These are phyloP conservation scores for Sphaeridia pumilis DNA, from an alignment of 2,888 invertebrate genomes.

Conservation along the genomic window DNA sequence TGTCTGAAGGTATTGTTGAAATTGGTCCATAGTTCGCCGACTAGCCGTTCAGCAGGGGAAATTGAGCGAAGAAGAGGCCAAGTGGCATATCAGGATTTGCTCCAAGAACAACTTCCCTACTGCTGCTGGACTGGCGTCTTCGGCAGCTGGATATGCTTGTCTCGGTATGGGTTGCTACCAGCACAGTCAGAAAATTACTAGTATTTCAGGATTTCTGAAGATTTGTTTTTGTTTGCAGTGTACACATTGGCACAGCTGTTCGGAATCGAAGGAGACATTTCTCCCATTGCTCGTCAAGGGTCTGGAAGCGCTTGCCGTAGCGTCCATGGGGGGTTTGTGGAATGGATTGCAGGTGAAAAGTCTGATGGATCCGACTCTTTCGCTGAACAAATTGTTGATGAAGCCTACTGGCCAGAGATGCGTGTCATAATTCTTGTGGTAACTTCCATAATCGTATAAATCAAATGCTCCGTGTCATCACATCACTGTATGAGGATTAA, in stretches of 20 bases:
- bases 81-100: conserved; percentile 53
- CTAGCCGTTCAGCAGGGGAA: conserved; percentile 42
- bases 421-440: conserved; percentile 79
- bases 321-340: conserved; percentile 85
- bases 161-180: conserved; percentile 52
- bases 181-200: background rate
- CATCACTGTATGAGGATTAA: background rate
- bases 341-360: conserved; percentile 65
- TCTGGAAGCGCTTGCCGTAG: conserved; percentile 97
- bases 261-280: conserved; percentile 59
- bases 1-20: background rate
- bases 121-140: conserved; percentile 94
- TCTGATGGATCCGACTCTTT: conserved; percentile 61
- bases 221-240: conserved; percentile 41
- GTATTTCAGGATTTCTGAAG: background rate
- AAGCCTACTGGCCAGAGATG: conserved; percentile 80
- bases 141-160: conserved; percentile 96
- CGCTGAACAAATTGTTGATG: conserved; percentile 59
- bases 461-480: background rate
- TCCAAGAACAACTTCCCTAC: conserved; percentile 97
- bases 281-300: conserved; percentile 65
- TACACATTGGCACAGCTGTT: conserved; percentile 62
- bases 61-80: conserved; percentile 17
- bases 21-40: conserved; percentile 43
- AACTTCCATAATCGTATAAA: conserved; percentile 32